These are phyloP conservation scores for Pelobates fuscus DNA, from an alignment of 2,113 vertebrate species.

Conservation along the genomic window DNA sequence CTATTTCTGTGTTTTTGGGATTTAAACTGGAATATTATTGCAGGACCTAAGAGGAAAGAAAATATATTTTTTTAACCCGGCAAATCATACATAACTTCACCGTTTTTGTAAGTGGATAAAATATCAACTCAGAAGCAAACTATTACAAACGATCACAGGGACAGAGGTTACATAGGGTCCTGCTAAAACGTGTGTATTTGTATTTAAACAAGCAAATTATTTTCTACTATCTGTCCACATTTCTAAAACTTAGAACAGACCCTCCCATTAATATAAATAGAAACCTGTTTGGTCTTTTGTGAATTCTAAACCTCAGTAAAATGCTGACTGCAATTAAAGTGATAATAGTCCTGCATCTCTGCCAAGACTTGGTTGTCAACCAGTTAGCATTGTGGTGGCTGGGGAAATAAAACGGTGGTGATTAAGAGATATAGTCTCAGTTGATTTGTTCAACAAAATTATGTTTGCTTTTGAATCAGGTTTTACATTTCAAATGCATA, in stretches of 20 bases:
- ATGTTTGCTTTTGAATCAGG: neutral
- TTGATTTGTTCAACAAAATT: slow-evolving; percentile 7
- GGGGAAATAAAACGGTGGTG: neutral
- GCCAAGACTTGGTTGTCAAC: slow-evolving; percentile 10
- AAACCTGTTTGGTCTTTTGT: neutral
- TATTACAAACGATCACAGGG: too few relatives aligned
- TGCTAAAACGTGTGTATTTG: too few relatives aligned
- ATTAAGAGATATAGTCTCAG: slow-evolving; percentile 1
- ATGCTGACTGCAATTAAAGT: slow-evolving; percentile 11
- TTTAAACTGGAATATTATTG: too few relatives aligned
- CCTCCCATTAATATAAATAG: neutral
- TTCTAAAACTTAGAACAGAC: neutral
- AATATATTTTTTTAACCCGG: too few relatives aligned
- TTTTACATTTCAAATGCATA: slow-evolving; percentile 8
- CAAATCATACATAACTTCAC: too few relatives aligned
- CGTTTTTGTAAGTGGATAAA: too few relatives aligned
- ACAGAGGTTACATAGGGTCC: too few relatives aligned
- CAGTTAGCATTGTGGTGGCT: slow-evolving; percentile 6
- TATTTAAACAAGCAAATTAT: too few relatives aligned
- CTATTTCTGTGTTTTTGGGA: too few relatives aligned
- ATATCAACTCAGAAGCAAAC: too few relatives aligned
- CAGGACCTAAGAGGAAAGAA: too few relatives aligned
- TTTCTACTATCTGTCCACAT: too few relatives aligned
- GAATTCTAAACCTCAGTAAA: slow-evolving; percentile 4
- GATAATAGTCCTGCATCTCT: slow-evolving; percentile 19